Conservation (phyloP, 2,113 vertebrate genomes). For the Martes martes region DNA sequence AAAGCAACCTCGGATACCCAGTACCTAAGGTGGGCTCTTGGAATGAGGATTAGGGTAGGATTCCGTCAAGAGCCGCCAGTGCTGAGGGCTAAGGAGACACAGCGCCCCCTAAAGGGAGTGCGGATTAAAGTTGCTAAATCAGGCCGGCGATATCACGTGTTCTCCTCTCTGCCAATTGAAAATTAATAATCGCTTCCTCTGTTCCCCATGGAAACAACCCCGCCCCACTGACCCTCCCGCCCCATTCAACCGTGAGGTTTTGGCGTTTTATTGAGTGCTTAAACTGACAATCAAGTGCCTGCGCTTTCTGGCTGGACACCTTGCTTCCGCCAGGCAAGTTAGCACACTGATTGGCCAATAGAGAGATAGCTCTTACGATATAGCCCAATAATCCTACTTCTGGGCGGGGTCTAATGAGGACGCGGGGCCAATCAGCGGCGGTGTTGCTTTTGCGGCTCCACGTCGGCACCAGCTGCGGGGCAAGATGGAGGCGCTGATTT, state of each 20-base stretch:
- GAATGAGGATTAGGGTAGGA: not conserved
- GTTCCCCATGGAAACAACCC: conserved; percentile 75
- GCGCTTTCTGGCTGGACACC: conserved; percentile 27
- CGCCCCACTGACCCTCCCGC: not conserved
- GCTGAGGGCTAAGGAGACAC: not conserved
- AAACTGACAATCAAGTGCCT: conserved; percentile 56
- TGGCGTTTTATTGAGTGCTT: conserved; percentile 48
- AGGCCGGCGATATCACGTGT: not conserved
- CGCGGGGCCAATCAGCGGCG: conserved; percentile 72
- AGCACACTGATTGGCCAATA: conserved; percentile 19
- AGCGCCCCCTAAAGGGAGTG: conserved; percentile 56
- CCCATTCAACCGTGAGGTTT: not conserved
- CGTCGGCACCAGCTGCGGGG: conserved; percentile 81
- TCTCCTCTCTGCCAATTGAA: conserved; percentile 41
- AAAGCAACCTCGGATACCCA: not conserved
- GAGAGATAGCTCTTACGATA: not conserved
- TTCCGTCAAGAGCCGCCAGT: rapidly evolving
- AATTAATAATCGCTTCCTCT: conserved; percentile 52
- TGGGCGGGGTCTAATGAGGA: conserved; percentile 21
- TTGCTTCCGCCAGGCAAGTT: not conserved
- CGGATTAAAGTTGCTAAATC: not conserved
- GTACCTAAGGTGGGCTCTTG: not conserved
- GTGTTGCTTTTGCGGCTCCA: conserved; percentile 74
- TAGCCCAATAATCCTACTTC: not conserved
- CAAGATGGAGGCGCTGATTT: conserved; percentile 85